Evolutionary conservation across 2,113 vertebrate species (phyloP).

Genomic region (Gobius niger): DNA sequence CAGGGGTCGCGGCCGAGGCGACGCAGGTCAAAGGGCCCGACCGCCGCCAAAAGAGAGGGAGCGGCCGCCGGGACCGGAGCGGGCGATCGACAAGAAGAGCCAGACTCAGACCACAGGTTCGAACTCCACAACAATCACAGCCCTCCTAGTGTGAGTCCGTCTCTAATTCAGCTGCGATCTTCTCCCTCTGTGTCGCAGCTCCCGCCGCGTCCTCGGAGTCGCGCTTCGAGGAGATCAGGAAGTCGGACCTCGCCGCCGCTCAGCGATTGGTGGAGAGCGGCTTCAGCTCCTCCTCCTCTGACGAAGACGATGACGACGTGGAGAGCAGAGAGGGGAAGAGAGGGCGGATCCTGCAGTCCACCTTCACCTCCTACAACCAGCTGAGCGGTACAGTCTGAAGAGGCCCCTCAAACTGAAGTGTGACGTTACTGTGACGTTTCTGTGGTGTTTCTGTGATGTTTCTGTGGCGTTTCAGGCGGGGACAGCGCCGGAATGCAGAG

Average conservation of each 20-base stretch:
- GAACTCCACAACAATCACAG: too few species aligned
- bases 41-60: conserved; percentile 37
- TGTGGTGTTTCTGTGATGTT: too few species aligned
- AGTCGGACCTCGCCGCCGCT: conserved; percentile 86
- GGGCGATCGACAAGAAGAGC: conserved; percentile 9
- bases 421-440: too few species aligned
- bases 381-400: conserved; percentile 94
- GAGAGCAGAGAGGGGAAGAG: conserved; percentile 81
- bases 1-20: conserved; percentile 80
- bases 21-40: conserved; percentile 55
- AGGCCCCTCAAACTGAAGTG: too few species aligned
- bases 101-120: neutral
- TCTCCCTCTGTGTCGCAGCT: neutral
- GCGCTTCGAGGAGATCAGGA: conserved; percentile 94
- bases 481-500: conserved; percentile 83
- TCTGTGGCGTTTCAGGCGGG: conserved; percentile 74
- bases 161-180: too few species aligned
- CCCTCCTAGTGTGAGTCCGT: too few species aligned
- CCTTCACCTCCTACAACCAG: conserved; percentile 86
- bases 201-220: conserved; percentile 76
- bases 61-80: conserved; percentile 20
- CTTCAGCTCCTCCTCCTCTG: conserved; percentile 84
- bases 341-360: conserved; percentile 87
- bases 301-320: conserved; percentile 76
- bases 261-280: conserved; percentile 83